Base-by-base conservation (phyloP, 2,797 vertebrate genomes). In the Fringilla coelebs region DNA sequence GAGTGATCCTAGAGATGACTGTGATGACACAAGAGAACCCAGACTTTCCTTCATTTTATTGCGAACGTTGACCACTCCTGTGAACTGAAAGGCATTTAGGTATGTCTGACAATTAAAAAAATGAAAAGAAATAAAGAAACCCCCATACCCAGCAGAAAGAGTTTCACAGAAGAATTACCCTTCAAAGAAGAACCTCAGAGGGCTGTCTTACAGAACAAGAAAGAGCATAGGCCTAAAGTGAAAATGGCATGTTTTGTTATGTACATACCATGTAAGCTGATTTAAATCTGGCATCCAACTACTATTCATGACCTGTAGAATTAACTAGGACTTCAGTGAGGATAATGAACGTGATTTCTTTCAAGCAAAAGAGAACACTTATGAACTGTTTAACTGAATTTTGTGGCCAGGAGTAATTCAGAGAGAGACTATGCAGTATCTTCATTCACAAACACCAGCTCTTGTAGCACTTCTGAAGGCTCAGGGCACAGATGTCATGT, bases 251-350 rank as follows among this genome's bases (percentile, higher is more conserved):
- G 31, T 40, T 52, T 13, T 48, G 18, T 32, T 54, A 46, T 16
- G 28, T 36, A 68, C 15, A 6, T 41, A 32, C 25, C 34, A 74
- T 0, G 0, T 18, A 36, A 26, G 11, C n/a, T 15, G 7, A 83
- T 54, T 80, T 78, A 8, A 45, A 70, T 18, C 58, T 66, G 66
- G 14, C 46, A 58, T 62, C 19, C 28, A 28, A 16, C 29, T 57
- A 7, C 36, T 60, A 2, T 34, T 82, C 31, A n/a, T 28, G 10
- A 22, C 24, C 55, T 65, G 29, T 24, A 13, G 21, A 34, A 79
- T 88, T 71, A 71, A 61, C 38, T 12, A 28, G 15, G 7, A 19
- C 19, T 36, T 52, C 8, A 10, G 26, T 32, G 4, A 14, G 17
- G 20, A 40, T 36, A 34, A 78, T 2, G 43, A 13, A n/a, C 6